Percentiles rank a stretch among this genome's conserved stretches.
These are phyloP conservation scores for Edolisoma coerulescens DNA, from an alignment of 2,113 vertebrate species.

Conservation along the genomic window DNA sequence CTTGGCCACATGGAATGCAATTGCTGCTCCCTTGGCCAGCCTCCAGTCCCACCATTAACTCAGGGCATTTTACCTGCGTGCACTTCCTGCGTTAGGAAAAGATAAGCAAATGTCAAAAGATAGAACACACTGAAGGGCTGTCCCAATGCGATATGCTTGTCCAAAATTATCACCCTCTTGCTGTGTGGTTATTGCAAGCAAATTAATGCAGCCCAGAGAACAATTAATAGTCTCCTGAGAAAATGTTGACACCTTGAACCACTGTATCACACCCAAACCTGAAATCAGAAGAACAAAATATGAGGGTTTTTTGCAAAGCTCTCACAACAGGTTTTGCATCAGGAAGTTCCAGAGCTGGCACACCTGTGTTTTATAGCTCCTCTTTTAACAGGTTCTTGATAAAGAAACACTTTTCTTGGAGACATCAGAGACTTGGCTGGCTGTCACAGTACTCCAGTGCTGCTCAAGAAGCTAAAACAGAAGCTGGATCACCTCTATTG, in stretches of 20 bases:
- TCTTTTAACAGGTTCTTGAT: background rate
- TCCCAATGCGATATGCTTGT: background rate
- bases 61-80: background rate
- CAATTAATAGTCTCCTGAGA: background rate
- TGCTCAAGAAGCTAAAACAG: background rate
- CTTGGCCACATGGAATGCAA: background rate
- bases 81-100: background rate
- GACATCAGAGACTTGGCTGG: background rate
- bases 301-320: background rate
- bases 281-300: background rate
- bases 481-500: fast-evolving
- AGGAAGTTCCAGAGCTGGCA: background rate
- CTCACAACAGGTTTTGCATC: background rate
- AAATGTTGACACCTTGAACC: background rate
- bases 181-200: background rate
- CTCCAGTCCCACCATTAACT: background rate
- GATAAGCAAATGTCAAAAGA: background rate
- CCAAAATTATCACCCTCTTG: background rate
- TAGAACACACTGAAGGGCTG: background rate
- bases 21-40: background rate
- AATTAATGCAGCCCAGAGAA: background rate
- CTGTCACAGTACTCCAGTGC: background rate
- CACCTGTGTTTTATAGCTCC: background rate
- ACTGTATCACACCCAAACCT: background rate
- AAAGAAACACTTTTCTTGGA: background rate